Conservation (phyloP, 2,113 vertebrate genomes). For the Hyperopisus bebe region DNA sequence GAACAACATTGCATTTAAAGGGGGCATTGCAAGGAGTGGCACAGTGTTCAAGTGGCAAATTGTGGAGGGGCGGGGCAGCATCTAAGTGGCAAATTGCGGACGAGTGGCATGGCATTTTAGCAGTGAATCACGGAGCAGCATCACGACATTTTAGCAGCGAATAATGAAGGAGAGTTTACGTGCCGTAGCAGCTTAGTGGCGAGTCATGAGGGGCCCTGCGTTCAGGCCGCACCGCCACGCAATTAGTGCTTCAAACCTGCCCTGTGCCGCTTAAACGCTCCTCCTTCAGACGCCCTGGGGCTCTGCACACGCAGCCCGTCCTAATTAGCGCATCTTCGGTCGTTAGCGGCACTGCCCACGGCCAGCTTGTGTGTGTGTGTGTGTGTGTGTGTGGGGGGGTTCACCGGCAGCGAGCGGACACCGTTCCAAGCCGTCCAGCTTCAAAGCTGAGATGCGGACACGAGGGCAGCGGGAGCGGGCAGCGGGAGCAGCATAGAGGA, state of each 20-base stretch:
- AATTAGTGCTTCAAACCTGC: constrained; percentile 16
- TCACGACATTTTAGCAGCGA: background rate
- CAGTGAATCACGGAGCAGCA: background rate
- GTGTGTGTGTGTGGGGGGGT: constrained; percentile 27
- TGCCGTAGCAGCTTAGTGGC: background rate
- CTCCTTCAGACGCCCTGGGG: constrained; percentile 37
- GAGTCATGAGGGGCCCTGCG: background rate
- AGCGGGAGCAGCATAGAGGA: background rate
- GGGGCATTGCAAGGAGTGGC: background rate
- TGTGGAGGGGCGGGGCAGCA: background rate
- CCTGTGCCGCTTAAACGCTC: constrained; percentile 21
- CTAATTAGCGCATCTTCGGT: constrained; percentile 61
- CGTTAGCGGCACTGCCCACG: constrained; percentile 47
- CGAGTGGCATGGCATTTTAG: background rate
- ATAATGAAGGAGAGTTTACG: background rate
- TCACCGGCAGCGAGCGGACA: constrained; percentile 58
- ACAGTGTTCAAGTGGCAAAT: background rate
- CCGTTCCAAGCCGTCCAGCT: constrained; percentile 45
- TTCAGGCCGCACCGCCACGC: background rate
- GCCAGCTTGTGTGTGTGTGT: constrained; percentile 42
- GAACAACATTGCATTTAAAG: background rate
- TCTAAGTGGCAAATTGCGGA: background rate
- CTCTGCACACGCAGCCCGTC: constrained; percentile 55
- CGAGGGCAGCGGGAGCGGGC: background rate
- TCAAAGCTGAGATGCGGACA: constrained; percentile 49